Base-by-base conservation (phyloP, 1,140 invertebrate genomes). In the Cyphomyrmex costatus region DNA sequence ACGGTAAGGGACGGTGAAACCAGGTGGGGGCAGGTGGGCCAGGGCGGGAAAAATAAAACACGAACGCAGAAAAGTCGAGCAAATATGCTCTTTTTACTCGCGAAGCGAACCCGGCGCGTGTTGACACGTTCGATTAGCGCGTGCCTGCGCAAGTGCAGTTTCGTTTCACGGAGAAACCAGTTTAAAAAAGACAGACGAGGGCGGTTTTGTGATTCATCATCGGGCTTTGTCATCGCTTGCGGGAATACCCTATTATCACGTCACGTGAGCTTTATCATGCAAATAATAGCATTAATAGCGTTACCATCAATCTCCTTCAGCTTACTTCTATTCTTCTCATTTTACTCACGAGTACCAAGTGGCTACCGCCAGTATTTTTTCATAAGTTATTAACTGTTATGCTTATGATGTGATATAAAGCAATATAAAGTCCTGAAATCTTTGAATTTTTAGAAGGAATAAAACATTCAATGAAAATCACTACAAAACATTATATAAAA, bases 101-200 rank as follows among this genome's bases (percentile, higher is more conserved):
- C 36, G 16, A 33, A 8, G 42, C 19, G 61, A 58, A 53, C 33
- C 65, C 73, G 65, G 33, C 78, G 56, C 65, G 82, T 82, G 86
- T 89, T 84, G 73, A 89, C 66, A 66, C 73, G 66, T 86, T 24
- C 87, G 66, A 78, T 89, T 89, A 89, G 73, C 73, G 80, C 84
- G 80, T 85, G 66, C 24, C 46, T 10, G 42, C 24, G 42, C 49
- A 27, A 63, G 24, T 16, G 14, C 27, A 70, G 63, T 70, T 68
- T 27, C 12, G 63, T 68, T 10, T 33, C 27, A 7, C 30, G n/a
- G 14, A 7, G 46, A 33, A 80, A 80, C 14, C 53, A 51, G 10
- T 77, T 42, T 19, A 36, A 27, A 56, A 42, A 33, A 49, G 63
- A n/a, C 24, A 33, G 36, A 58, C 14, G 53, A 14, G 4, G 42